Evolutionary conservation across 2,888 invertebrate species (phyloP).

Genomic region (Melanostoma mellinum): DNA sequence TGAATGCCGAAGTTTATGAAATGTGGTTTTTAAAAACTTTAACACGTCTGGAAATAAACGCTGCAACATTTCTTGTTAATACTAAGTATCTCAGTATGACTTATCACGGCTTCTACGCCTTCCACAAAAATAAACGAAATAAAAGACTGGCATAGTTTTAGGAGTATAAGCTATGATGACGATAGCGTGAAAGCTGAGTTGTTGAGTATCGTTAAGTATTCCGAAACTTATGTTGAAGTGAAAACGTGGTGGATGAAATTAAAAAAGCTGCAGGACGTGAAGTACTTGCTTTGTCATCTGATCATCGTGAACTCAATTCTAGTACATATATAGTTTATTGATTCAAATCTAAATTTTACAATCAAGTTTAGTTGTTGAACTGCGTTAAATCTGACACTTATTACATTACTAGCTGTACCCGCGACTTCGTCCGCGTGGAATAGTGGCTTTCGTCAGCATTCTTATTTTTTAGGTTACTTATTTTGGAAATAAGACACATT

Average conservation of each 20-base stretch:
- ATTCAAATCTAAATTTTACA: no score
- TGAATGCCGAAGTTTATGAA: conserved; percentile 18
- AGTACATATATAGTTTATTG: no score
- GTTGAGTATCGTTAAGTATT: neutral
- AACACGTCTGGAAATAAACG: conserved; percentile 8
- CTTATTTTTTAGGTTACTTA: no score
- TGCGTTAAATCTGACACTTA: no score
- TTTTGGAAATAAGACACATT: no score
- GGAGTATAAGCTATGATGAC: conserved; percentile 1
- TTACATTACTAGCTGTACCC: no score
- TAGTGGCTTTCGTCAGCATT: no score
- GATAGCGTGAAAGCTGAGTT: conserved; percentile 8
- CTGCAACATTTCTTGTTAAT: conserved; percentile 12
- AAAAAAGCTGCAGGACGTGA: conserved; percentile 10
- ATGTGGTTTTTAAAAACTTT: conserved; percentile 12
- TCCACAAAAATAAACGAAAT: conserved; percentile 9
- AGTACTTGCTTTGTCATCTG: conserved; percentile 27
- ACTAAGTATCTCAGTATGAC: neutral
- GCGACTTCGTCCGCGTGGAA: no score
- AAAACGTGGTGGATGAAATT: neutral
- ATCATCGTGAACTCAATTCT: conserved; percentile 20
- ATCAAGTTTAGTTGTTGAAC: no score
- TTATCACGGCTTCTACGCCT: conserved; percentile 8
- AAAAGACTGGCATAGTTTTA: neutral
- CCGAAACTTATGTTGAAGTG: neutral